Evolutionary conservation across 1,140 invertebrate species (phyloP).

Genomic region (Hylyphantes graminicola): DNA sequence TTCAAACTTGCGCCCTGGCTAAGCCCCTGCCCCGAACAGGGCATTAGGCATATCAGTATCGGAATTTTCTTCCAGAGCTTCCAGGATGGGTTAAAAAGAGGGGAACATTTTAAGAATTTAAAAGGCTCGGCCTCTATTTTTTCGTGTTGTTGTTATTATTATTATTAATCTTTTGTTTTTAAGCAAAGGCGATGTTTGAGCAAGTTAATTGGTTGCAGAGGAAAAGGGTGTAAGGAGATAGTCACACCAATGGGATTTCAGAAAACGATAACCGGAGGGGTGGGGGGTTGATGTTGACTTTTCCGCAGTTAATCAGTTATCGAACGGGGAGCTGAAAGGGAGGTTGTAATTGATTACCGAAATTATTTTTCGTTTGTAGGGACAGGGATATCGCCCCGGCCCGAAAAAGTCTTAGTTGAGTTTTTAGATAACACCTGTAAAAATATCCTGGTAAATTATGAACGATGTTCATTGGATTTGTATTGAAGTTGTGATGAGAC

Average conservation of each 20-base stretch:
- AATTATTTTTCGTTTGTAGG: conserved; percentile 54
- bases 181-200: conserved; percentile 22
- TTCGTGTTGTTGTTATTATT: too few species aligned
- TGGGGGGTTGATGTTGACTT: conserved; percentile 38
- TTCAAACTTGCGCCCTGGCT: conserved; percentile 34
- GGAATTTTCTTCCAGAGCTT: conserved; percentile 54
- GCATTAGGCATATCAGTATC: conserved; percentile 56
- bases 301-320: conserved; percentile 51
- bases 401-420: conserved; percentile 34
- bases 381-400: conserved; percentile 23
- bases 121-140: too few species aligned
- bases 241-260: not conserved
- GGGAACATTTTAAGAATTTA: conserved; percentile 16
- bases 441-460: conserved; percentile 38
- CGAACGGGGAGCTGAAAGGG: conserved; percentile 17
- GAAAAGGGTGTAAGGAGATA: conserved; percentile 31
- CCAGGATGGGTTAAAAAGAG: not conserved
- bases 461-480: conserved; percentile 37
- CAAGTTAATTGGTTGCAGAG: conserved; percentile 51
- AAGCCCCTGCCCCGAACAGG: conserved; percentile 17
- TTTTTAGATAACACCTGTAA: conserved; percentile 59
- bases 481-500: conserved; percentile 8
- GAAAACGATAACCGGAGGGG: conserved; percentile 26
- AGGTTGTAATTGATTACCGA: conserved; percentile 54
- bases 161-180: too few species aligned